phyloP scores from a whole-genome alignment of 2,888 invertebrate species.

The Drosophila picticornis region DNA sequence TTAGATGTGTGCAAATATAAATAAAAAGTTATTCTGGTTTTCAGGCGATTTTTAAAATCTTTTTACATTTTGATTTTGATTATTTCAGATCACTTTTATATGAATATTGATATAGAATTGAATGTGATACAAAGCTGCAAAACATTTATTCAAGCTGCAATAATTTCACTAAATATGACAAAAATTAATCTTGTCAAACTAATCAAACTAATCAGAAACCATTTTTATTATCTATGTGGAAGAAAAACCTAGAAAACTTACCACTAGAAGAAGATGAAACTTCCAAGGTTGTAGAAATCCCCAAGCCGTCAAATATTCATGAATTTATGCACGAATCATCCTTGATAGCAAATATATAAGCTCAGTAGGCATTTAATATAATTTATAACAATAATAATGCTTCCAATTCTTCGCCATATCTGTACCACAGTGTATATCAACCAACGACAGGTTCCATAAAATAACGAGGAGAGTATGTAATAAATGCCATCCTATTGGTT shows the following conservation, averaged over 20 bases:
- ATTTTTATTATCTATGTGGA: background rate
- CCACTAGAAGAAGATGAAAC: background rate
- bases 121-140: background rate
- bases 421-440: slow-evolving; percentile 3
- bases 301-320: background rate
- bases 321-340: background rate
- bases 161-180: background rate
- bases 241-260: background rate
- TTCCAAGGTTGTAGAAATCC: background rate
- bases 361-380: background rate
- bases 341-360: background rate
- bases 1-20: background rate
- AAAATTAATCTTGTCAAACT: background rate
- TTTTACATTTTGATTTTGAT: background rate
- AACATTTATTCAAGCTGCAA: background rate
- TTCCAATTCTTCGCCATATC: background rate
- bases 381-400: background rate
- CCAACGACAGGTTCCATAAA: background rate
- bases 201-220: background rate
- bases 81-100: background rate
- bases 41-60: background rate
- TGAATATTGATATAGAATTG: background rate
- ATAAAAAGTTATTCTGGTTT: background rate
- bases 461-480: slow-evolving; percentile 3
- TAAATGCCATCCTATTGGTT: slow-evolving; percentile 18